Evolutionary conservation across 2,888 invertebrate genomes (phyloP), one percentile per base, ranked within the genome.

Genomic region (Eupelmus urozonus): DNA sequence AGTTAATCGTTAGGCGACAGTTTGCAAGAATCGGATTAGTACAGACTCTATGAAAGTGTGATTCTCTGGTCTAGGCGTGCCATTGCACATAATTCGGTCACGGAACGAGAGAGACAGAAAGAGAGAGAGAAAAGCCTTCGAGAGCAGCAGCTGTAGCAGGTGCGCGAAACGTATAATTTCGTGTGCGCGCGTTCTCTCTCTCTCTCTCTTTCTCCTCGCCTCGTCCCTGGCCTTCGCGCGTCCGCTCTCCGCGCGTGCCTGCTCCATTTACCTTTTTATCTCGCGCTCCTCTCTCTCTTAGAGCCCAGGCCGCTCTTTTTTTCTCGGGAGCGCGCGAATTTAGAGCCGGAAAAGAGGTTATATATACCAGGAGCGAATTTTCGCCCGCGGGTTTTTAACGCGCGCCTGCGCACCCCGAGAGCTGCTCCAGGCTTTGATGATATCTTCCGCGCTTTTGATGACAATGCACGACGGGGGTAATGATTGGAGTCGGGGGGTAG

Each of bases 291-390:
- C 34, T 53, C 20, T 53, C 7, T 67, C 16, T 53, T 13, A 5
- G 57, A n/a, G n/a, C n/a, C 57, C 9, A 53, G 34, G 13, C 11
- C 16, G n/a, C 29, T 29, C 1, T 9, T 23, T 25, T 42, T 11
- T 57, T 18, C 16, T 51, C 25, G 16, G 16, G 57, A 16, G n/a
- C n/a, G 5, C 29, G 23, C 18, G 29, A 45, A 20, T n/a, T 57
- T 40, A 20, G 57, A 63, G n/a, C 11, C 29, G 5, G 45, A 63
- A 69, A 69, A 51, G 76, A 76, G 76, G 76, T 76, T 76, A 76
- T n/a, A n/a, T n/a, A n/a, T n/a, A n/a, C n/a, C n/a, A n/a, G n/a
- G n/a, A n/a, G n/a, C n/a, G n/a, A n/a, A n/a, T n/a, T n/a, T n/a
- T n/a, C n/a, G n/a, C n/a, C n/a, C n/a, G n/a, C n/a, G n/a, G n/a